These are phyloP conservation scores for Salminus brasiliensis DNA, from an alignment of 2,113 vertebrate genomes.

Conservation along the genomic window DNA sequence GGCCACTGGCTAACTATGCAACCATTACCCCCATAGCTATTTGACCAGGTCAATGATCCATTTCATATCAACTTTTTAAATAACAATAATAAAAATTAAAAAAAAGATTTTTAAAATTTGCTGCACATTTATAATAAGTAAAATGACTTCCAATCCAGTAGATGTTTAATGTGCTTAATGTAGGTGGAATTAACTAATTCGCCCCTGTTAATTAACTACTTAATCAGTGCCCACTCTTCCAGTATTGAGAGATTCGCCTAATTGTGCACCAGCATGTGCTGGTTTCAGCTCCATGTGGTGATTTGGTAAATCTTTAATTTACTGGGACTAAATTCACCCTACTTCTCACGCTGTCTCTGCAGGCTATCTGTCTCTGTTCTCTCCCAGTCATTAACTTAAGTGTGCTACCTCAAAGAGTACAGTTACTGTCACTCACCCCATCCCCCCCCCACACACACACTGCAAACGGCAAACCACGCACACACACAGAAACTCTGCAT, in stretches of 20 bases:
- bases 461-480: neutral
- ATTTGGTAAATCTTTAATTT: conserved; percentile 43
- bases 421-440: conserved; percentile 36
- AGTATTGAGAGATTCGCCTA: neutral
- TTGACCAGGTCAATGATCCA: too few species aligned
- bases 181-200: neutral
- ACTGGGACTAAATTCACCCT: conserved; percentile 28
- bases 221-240: neutral
- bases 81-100: too few species aligned
- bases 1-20: too few species aligned
- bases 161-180: neutral
- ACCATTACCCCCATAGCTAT: too few species aligned
- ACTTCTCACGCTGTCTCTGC: conserved; percentile 46
- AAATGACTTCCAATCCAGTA: neutral
- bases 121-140: neutral
- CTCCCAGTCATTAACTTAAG: conserved; percentile 47
- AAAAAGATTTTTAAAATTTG: neutral
- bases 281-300: neutral
- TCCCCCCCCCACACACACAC: neutral
- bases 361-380: conserved; percentile 28
- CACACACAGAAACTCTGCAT: neutral
- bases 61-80: too few species aligned
- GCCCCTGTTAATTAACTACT: neutral
- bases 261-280: neutral
- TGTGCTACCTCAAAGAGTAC: conserved; percentile 43